phyloP scores from a whole-genome alignment of 2,113 vertebrate species.

The Donacobius atricapilla region DNA sequence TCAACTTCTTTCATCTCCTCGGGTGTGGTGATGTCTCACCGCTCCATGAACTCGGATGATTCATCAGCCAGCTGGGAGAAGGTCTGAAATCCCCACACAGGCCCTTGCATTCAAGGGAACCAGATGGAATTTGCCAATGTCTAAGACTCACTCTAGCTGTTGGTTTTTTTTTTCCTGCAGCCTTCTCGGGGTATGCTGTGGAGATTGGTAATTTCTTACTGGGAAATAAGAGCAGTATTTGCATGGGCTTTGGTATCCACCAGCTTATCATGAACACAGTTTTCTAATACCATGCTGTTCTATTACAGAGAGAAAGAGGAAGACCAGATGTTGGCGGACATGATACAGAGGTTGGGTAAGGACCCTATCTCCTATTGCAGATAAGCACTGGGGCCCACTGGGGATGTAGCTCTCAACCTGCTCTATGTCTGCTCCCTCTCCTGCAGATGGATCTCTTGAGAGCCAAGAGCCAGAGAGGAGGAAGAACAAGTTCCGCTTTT shows the following conservation, averaged over 20 bases:
- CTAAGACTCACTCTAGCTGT: not conserved
- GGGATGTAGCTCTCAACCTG: not conserved
- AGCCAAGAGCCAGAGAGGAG: constrained; percentile 50
- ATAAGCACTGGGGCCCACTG: not conserved
- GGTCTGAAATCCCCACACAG: not conserved
- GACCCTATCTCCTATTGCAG: not conserved
- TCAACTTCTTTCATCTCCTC: not conserved
- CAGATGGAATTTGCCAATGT: not conserved
- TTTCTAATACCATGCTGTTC: not conserved
- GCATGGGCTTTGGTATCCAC: not conserved
- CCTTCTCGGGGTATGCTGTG: not conserved
- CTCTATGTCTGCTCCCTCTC: not conserved
- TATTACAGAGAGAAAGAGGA: constrained; percentile 88
- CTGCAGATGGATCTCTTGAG: constrained; percentile 48
- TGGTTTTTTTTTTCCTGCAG: not conserved
- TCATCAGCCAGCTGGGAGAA: not conserved
- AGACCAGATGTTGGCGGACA: constrained; percentile 85
- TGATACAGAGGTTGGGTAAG: constrained; percentile 88
- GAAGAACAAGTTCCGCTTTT: constrained; percentile 50
- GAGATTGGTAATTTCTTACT: not conserved
- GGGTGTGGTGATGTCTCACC: not conserved
- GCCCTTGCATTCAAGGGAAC: not conserved
- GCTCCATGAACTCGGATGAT: not conserved
- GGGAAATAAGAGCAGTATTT: not conserved
- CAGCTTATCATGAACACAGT: not conserved